Base-by-base conservation (phyloP, 2,888 invertebrate genomes). In the Cordilura impudica region DNA sequence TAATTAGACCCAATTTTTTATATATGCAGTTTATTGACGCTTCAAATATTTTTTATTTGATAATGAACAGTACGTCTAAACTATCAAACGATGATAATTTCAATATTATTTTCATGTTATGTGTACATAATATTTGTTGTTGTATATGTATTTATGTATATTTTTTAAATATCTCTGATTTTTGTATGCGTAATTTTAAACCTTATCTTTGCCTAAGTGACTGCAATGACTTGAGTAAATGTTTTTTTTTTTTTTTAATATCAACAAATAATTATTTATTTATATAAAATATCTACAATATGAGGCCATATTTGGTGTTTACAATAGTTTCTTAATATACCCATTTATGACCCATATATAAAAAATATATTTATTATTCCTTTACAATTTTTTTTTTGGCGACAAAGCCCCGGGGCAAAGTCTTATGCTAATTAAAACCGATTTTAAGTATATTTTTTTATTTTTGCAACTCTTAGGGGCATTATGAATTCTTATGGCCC, bases 171-270 rank as follows among this genome's bases (percentile, higher is more conserved):
- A 31, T 54, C 54, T 29, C 10, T 16, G 29, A 51, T 53, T 53
- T 35, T 3, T 54, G 43, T 66, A 43, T 66, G 66, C 66, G 66
- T 66, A 54, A 54, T 29, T 66, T 54, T 47, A 53, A 60, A 29
- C 39, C 65, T 65, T 72, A 65, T 72, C 63, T 72, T 31, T 54
- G 56, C 39, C 63, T 65, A 47, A 47, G 35, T 49, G 56, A 65
- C 45, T 72, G 63, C 18, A 47, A 47, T 47, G 61, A 54, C 54
- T 72, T 63, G 31, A 45, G 16, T 12, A 26, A 26, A 26, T 4
- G 6, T 4, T 26, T 4, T 12, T 12, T 12, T 45, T 67, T 29
- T 43, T 65, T 49, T 60, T 29, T 8, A 43, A 31, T 49, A 63
- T 47, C 23, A 47, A 49, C 39, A 43, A 21, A 51, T 23, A 21